phyloP scores from a whole-genome alignment of 1,140 invertebrate species.

The Wasmannia auropunctata region DNA sequence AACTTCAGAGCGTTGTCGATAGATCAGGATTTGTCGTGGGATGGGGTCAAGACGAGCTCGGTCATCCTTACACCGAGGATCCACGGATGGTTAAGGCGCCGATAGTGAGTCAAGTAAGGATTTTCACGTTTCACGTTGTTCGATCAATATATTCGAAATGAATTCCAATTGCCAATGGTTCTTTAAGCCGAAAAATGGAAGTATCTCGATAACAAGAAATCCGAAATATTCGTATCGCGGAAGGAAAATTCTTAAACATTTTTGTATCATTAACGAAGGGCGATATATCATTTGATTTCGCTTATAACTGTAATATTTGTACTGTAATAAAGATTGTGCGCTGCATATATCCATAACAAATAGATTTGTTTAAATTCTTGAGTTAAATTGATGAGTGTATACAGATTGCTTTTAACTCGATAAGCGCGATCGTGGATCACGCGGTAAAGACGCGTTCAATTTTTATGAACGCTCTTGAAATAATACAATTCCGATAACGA shows the following conservation, averaged over 20 bases:
- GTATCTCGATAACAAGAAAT: not conserved
- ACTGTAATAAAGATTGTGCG: too few species aligned
- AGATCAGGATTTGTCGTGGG: slow-evolving; percentile 83
- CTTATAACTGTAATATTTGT: too few species aligned
- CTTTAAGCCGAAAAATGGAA: too few species aligned
- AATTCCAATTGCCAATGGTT: not conserved
- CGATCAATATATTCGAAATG: too few species aligned
- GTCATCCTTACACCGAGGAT: slow-evolving; percentile 74
- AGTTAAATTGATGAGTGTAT: too few species aligned
- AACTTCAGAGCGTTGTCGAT: slow-evolving; percentile 83
- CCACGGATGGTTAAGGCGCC: slow-evolving; percentile 77
- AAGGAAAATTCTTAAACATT: not conserved
- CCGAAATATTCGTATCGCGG: not conserved
- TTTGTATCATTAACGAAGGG: not conserved
- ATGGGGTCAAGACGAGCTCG: slow-evolving; percentile 85
- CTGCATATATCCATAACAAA: too few species aligned
- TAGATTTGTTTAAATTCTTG: too few species aligned
- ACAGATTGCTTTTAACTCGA: too few species aligned
- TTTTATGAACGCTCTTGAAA: not conserved
- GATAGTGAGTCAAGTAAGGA: slow-evolving; percentile 81
- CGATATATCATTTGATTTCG: not conserved
- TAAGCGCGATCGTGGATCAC: not conserved
- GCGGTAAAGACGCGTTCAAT: not conserved
- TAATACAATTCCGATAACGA: not conserved
- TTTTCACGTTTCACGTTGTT: not conserved